These are phyloP conservation scores for Phoxinus phoxinus DNA, from an alignment of 2,113 vertebrate species.

Conservation along the genomic window DNA sequence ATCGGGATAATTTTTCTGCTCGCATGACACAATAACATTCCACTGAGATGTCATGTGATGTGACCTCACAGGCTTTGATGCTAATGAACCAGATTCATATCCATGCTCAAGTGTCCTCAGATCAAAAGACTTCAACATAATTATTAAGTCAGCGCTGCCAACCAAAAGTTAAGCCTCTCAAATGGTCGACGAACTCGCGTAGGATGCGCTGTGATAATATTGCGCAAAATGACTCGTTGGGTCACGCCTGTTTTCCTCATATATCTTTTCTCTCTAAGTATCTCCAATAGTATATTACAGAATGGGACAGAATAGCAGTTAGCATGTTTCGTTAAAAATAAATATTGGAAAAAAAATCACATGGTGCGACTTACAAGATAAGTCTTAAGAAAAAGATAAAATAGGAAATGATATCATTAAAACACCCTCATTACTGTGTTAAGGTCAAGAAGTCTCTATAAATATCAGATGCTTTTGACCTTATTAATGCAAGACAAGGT, in stretches of 20 bases:
- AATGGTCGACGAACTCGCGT: background rate
- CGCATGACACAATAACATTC: constrained; percentile 49
- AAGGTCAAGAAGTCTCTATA: background rate
- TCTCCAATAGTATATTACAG: background rate
- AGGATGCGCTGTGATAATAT: background rate
- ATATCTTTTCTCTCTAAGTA: background rate
- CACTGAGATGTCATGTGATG: constrained; percentile 47
- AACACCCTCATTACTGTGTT: background rate
- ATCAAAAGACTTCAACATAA: background rate
- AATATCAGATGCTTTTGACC: background rate
- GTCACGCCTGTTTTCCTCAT: background rate
- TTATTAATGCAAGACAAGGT: background rate
- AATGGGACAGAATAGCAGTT: background rate
- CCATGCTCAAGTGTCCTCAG: constrained; percentile 5
- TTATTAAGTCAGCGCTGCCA: background rate
- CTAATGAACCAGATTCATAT: constrained; percentile 14
- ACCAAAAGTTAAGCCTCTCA: constrained; percentile 7
- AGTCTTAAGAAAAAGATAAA: background rate
- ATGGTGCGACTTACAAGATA: background rate
- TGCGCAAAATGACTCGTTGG: background rate
- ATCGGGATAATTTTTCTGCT: constrained; percentile 25
- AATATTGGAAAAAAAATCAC: background rate
- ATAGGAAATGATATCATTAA: background rate
- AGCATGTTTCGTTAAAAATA: background rate
- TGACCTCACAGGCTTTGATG: constrained; percentile 51